Evolutionary conservation across 1,140 invertebrate species (phyloP), one percentile per base, ranked within the genome.

Genomic region (Aradophagus sp.): DNA sequence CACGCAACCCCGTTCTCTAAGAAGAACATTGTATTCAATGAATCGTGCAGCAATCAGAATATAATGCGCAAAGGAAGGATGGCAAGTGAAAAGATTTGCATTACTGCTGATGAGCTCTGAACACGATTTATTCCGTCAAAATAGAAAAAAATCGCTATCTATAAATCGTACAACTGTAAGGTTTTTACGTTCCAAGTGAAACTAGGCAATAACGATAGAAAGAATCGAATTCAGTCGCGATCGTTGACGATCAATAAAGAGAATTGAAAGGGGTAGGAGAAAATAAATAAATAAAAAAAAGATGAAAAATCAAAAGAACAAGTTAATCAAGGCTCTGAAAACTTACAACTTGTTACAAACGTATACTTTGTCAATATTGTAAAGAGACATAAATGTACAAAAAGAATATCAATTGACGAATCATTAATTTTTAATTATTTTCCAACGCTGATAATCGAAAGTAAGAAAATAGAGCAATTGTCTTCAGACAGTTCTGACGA

Each of bases 41-140:
- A 34, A 56, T 62, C 14, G 50, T 69, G 50, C 32, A 63, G 63
- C 58, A 58, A 70, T 38, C 20, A 56, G 39, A 58, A 71, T 65
- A 61, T 48, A 59, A 47, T 58, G 17, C 45, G 34, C 53, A 61
- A 41, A 47, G 44, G 47, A 12, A 42, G 42, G 48, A 62, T 70
- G 58, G 58, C 58, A 71, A 65, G 59, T 71, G 59, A 59, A 65
- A 63, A 59, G 16, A 44, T 56, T 70, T 44, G 44, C 31, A 23
- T 61, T 42, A 61, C 65, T n/a, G 16, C 38, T 15, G 39, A 48
- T 41, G 35, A 68, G 65, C 48, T 47, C 47, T 48, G 44, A 66
- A 58, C 31, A 52, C 50, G 36, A 50, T 15, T 48, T 26, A 47
- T 27, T 55, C 32, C 11, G 20, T 47, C 14, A 15, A 39, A 31